These are phyloP conservation scores for Trematocara macrostoma DNA, from an alignment of 2,113 vertebrate species.

Conservation along the genomic window DNA sequence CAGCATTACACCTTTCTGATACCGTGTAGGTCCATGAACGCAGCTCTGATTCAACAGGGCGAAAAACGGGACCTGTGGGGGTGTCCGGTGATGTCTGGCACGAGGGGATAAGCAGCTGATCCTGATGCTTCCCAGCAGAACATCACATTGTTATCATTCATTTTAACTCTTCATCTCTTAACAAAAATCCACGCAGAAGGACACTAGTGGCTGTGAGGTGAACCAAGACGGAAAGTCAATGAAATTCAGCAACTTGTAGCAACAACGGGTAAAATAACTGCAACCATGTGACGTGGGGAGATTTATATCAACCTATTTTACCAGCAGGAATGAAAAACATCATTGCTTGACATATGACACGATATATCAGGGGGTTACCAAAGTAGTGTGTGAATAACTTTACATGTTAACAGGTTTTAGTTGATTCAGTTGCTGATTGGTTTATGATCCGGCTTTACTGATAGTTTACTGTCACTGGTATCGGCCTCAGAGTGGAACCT, in stretches of 20 bases:
- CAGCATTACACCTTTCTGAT: not conserved
- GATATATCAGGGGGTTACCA: not conserved
- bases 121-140: not conserved
- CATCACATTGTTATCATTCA: not conserved
- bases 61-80: rapidly evolving
- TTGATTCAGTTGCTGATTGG: not conserved
- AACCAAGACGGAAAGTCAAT: rapidly evolving
- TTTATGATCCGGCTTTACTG: not conserved
- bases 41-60: not conserved
- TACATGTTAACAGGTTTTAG: not conserved
- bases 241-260: not conserved
- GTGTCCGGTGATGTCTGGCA: rapidly evolving
- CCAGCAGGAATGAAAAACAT: not conserved
- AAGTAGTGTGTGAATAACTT: not conserved
- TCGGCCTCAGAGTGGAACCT: not conserved
- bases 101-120: not conserved
- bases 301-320: not conserved
- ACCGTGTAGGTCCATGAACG: not conserved
- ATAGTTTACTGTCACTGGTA: not conserved
- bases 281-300: not conserved
- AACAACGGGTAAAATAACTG: not conserved
- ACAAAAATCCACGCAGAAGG: not conserved
- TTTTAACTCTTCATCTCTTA: not conserved
- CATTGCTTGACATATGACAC: not conserved
- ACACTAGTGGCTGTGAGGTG: rapidly evolving